Evolutionary conservation across 2,888 invertebrate species (phyloP).

Genomic region (Hetaerina titia): DNA sequence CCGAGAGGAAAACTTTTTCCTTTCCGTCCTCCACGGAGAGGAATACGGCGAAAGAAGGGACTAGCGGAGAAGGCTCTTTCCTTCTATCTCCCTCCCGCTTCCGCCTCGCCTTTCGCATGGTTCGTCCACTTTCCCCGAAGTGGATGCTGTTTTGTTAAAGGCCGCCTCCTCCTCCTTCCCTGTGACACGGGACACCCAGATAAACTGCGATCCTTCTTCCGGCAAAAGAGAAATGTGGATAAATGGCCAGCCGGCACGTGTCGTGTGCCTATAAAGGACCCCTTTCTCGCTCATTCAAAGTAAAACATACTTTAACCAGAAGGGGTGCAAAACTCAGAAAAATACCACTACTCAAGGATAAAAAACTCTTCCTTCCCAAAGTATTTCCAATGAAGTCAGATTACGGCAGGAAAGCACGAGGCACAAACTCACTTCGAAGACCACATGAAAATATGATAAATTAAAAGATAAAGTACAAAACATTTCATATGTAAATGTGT

Average conservation of each 20-base stretch:
- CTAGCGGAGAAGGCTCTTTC: not conserved
- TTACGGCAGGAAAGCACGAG: too few relatives aligned
- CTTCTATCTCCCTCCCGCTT: not conserved
- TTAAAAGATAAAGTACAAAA: too few relatives aligned
- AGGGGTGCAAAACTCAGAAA: too few relatives aligned
- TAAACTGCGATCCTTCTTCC: not conserved
- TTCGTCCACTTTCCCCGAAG: conserved; percentile 28
- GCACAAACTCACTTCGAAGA: too few relatives aligned
- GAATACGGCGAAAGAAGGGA: not conserved
- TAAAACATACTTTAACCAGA: too few relatives aligned
- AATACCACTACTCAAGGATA: too few relatives aligned
- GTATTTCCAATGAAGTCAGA: too few relatives aligned
- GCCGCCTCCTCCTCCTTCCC: not conserved
- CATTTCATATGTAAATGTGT: too few relatives aligned
- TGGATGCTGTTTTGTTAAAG: conserved; percentile 36
- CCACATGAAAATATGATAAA: too few relatives aligned
- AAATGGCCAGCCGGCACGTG: conserved; percentile 1
- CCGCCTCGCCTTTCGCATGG: not conserved
- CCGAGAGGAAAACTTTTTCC: conserved; percentile 37
- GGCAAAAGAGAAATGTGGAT: not conserved
- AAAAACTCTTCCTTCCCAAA: too few relatives aligned
- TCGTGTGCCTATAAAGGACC: not conserved
- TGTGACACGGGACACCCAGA: not conserved
- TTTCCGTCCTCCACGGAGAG: not conserved
- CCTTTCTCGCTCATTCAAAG: not conserved